A percentile compares a stretch with the other conserved stretches of the same genome.
These are phyloP conservation scores for Drosophila buzzatii DNA, from an alignment of 2,888 invertebrate genomes.

Conservation along the genomic window DNA sequence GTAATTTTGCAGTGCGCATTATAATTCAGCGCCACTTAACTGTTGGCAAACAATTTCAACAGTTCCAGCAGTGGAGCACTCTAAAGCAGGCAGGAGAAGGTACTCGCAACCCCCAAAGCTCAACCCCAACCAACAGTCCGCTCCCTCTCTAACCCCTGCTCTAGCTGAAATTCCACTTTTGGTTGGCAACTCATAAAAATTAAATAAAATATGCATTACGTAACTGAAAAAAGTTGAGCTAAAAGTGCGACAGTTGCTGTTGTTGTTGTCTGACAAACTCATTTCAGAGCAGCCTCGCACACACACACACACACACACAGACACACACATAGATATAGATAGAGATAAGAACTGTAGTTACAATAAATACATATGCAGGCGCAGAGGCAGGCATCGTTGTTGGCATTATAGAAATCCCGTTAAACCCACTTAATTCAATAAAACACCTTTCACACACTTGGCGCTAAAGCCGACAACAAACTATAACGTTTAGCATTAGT, in stretches of 20 bases:
- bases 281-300: constrained; percentile 50
- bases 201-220: constrained; percentile 79
- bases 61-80: constrained; percentile 5
- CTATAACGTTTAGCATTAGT: constrained; percentile 63
- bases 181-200: constrained; percentile 69
- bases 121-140: not conserved
- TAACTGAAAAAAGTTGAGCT: constrained; percentile 63
- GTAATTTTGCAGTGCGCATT: constrained; percentile 45
- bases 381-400: constrained; percentile 43
- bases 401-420: constrained; percentile 80
- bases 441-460: constrained; percentile 81
- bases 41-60: constrained; percentile 67
- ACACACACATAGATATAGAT: not conserved
- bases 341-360: constrained; percentile 65
- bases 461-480: constrained; percentile 78
- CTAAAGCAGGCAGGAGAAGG: not conserved
- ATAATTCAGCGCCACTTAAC: constrained; percentile 67
- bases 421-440: constrained; percentile 81
- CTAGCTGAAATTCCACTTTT: constrained; percentile 61
- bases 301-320: constrained; percentile 23
- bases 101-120: no score
- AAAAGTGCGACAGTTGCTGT: constrained; percentile 57
- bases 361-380: constrained; percentile 73
- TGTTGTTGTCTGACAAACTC: constrained; percentile 48
- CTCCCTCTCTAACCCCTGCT: not conserved